phyloP scores from a whole-genome alignment of 37 sponge, comb jelly and placozoan genomes.

The Axinella damicornis region DNA sequence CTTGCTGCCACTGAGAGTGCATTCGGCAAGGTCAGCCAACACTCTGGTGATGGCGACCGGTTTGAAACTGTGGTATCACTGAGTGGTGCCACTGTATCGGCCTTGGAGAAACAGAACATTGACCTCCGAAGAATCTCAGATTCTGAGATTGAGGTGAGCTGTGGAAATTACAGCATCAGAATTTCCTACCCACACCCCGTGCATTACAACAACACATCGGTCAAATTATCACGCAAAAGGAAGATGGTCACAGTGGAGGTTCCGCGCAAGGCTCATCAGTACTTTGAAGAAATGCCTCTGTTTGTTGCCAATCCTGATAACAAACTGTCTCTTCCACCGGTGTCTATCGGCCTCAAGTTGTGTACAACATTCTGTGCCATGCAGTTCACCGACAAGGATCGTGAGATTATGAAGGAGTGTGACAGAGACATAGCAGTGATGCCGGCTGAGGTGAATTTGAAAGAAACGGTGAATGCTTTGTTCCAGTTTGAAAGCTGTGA shows the following conservation, averaged over 20 bases:
- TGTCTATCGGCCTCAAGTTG: neutral
- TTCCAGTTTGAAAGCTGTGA: no score
- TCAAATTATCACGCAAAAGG: conserved; percentile 12
- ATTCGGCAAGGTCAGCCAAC: neutral
- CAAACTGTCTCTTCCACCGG: neutral
- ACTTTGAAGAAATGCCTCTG: neutral
- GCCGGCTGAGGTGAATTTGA: neutral
- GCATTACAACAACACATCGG: neutral
- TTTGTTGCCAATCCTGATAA: conserved; percentile 2
- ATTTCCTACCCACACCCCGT: conserved; percentile 29
- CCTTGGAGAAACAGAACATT: neutral
- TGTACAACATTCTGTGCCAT: no score
- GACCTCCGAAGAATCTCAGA: neutral
- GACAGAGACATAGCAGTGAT: neutral
- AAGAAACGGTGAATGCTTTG: neutral
- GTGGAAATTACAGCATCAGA: neutral
- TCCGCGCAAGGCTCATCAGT: neutral
- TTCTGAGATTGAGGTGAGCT: neutral
- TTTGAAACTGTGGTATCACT: conserved; percentile 27
- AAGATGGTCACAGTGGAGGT: neutral
- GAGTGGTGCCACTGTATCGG: neutral
- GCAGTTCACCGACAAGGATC: no score
- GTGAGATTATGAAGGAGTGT: neutral
- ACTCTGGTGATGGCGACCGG: conserved; percentile 8
- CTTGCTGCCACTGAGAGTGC: no score